Evolutionary conservation across 2,113 vertebrate genomes (phyloP).

Genomic region (Alethe diademata): DNA sequence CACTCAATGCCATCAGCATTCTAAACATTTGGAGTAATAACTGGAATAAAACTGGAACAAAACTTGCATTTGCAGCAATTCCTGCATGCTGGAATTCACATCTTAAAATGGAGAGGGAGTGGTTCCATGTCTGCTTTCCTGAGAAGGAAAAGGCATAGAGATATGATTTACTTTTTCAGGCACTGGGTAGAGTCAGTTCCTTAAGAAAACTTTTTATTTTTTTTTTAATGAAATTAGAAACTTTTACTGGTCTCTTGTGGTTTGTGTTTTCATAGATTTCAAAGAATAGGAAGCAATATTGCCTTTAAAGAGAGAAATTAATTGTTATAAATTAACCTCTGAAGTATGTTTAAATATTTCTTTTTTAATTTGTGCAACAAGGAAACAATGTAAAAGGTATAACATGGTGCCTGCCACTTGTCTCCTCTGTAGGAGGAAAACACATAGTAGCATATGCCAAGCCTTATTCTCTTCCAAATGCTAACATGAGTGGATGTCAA

Average conservation of each 20-base stretch:
- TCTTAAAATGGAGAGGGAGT: background rate
- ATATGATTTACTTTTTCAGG: background rate
- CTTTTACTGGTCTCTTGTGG: background rate
- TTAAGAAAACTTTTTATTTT: background rate
- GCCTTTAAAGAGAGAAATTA: conserved; percentile 34
- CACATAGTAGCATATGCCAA: conserved; percentile 55
- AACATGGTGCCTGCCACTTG: conserved; percentile 56
- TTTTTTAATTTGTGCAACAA: conserved; percentile 58
- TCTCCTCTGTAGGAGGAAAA: conserved; percentile 61
- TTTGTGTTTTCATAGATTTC: conserved; percentile 26
- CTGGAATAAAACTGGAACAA: background rate
- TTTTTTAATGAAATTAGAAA: background rate
- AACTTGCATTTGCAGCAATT: background rate
- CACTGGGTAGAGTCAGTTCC: background rate
- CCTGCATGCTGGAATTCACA: background rate
- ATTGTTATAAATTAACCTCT: conserved; percentile 53
- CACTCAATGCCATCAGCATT: background rate
- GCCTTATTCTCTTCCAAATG: conserved; percentile 50
- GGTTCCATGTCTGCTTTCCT: background rate
- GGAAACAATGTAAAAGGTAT: conserved; percentile 44
- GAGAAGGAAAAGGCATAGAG: background rate
- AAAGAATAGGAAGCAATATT: conserved; percentile 17
- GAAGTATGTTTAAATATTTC: conserved; percentile 63
- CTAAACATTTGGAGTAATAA: background rate
- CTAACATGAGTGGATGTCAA: conserved; percentile 57